Evolutionary conservation across 2,797 vertebrate species (phyloP).

Genomic region (Melopsittacus undulatus): DNA sequence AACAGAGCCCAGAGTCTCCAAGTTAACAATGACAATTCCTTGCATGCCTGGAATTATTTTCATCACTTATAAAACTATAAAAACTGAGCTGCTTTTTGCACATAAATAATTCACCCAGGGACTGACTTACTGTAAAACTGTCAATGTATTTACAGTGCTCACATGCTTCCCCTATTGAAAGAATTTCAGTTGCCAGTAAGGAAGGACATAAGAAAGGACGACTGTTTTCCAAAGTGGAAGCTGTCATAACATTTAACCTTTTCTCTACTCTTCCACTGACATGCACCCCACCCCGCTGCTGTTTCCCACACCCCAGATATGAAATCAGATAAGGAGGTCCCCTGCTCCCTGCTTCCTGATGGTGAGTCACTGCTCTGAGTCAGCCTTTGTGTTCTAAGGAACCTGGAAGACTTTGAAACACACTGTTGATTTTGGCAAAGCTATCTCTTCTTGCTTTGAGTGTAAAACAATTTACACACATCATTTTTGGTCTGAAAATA

Average conservation of each 20-base stretch:
- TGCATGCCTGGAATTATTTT: background rate
- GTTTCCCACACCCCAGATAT: conserved; percentile 76
- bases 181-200: background rate
- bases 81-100: background rate
- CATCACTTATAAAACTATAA: background rate
- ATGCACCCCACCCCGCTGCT: background rate
- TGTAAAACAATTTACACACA: conserved; percentile 63
- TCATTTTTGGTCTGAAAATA: conserved; percentile 65
- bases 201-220: background rate
- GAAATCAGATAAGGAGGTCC: conserved; percentile 70
- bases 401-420: conserved; percentile 78
- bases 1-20: background rate
- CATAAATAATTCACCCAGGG: background rate
- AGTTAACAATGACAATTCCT: background rate
- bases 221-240: conserved; percentile 23
- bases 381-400: conserved; percentile 78
- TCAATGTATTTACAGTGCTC: background rate
- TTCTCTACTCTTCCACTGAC: conserved; percentile 13
- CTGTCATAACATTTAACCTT: conserved; percentile 57
- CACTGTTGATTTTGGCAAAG: conserved; percentile 73
- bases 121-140: background rate
- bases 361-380: conserved; percentile 79
- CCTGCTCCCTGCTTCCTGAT: conserved; percentile 73
- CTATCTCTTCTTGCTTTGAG: conserved; percentile 54
- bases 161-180: background rate